phyloP scores from a whole-genome alignment of 2,113 vertebrate genomes.

The Brachypodius melanocephalos region DNA sequence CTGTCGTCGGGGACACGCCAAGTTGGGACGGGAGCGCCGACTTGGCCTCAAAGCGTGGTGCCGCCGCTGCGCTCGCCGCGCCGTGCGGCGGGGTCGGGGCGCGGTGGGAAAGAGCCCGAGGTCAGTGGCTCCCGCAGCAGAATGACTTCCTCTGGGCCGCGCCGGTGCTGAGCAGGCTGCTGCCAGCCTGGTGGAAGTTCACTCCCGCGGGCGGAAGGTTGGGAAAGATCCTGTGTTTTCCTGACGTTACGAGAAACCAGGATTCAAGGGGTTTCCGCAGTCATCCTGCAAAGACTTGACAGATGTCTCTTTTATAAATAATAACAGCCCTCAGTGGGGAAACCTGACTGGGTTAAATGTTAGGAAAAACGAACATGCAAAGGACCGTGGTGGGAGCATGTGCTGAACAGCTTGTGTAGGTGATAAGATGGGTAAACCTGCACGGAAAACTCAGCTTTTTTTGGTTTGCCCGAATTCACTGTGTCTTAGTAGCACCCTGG shows the following conservation, averaged over 20 bases:
- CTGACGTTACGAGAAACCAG: background rate
- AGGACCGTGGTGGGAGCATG: background rate
- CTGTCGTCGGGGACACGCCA: background rate
- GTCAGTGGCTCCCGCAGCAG: background rate
- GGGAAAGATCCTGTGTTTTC: background rate
- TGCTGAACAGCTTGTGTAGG: background rate
- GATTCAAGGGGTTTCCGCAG: background rate
- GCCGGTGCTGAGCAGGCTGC: background rate
- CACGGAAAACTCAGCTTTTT: background rate
- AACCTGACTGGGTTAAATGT: background rate
- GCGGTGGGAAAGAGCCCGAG: background rate
- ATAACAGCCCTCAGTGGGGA: background rate
- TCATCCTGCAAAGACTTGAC: background rate
- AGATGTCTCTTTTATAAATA: background rate
- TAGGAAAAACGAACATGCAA: rapidly evolving
- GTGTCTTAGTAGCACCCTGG: background rate
- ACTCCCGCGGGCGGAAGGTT: background rate
- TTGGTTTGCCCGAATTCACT: background rate
- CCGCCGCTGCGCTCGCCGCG: background rate
- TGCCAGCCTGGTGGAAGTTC: rapidly evolving
- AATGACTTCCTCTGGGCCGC: background rate
- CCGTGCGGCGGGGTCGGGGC: background rate
- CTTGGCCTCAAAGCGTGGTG: rapidly evolving
- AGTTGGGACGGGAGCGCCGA: background rate
- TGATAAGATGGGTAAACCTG: background rate